Evolutionary conservation across 2,113 vertebrate genomes (phyloP).

Genomic region (Castor canadensis): DNA sequence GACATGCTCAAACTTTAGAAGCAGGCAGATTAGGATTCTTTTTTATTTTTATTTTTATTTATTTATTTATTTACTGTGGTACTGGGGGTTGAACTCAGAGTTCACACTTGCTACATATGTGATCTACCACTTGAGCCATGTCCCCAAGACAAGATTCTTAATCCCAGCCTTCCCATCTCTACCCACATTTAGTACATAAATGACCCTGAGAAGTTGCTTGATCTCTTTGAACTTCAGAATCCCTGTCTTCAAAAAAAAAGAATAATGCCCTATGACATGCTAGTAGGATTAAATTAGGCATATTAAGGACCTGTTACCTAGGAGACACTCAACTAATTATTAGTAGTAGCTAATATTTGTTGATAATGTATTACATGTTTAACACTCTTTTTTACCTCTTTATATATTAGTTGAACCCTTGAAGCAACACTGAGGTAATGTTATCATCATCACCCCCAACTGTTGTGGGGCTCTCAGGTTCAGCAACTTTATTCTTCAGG

Average conservation of each 20-base stretch:
- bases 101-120: no score
- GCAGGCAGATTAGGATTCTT: background rate
- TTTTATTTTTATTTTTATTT: no score
- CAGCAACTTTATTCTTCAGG: no score
- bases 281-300: background rate
- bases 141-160: background rate
- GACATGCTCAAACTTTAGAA: background rate
- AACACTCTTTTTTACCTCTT: background rate
- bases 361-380: background rate
- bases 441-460: background rate
- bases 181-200: background rate
- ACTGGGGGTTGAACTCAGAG: no score
- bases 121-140: no score
- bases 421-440: background rate
- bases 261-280: background rate
- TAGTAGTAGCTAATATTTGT: background rate
- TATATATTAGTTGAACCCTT: background rate
- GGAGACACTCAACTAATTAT: background rate
- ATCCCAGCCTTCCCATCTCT: background rate
- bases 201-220: background rate
- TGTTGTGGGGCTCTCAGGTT: no score
- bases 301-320: no score
- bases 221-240: background rate
- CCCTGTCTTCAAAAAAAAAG: background rate
- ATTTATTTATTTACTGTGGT: no score